Conservation (phyloP, 2,888 invertebrate genomes). For the Phyllotreta striolata region DNA sequence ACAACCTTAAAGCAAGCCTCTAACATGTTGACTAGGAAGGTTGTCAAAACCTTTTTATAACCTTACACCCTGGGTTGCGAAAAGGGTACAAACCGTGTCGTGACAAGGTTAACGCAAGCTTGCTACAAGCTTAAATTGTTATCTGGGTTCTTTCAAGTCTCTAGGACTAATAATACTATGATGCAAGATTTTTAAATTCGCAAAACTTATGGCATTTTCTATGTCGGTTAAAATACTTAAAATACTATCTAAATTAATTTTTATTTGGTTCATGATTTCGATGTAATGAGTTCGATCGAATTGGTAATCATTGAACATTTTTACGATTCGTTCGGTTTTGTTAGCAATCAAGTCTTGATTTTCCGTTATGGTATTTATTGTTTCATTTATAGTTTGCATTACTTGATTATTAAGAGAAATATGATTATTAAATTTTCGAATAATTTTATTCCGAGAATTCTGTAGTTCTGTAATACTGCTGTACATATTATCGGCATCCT, state of each 20-base stretch:
- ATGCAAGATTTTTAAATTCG: not conserved
- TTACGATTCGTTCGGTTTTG: not conserved
- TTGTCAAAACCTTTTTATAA: too few relatives aligned
- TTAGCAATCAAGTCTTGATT: not conserved
- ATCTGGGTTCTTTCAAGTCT: constrained; percentile 3
- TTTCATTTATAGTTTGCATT: not conserved
- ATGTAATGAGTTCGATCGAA: not conserved
- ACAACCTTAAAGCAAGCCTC: too few relatives aligned
- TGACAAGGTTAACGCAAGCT: too few relatives aligned
- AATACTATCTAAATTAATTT: not conserved
- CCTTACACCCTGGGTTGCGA: too few relatives aligned
- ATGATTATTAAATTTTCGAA: too few relatives aligned
- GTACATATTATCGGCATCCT: too few relatives aligned
- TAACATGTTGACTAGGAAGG: too few relatives aligned
- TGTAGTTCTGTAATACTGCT: too few relatives aligned
- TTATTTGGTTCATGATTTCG: constrained; percentile 2
- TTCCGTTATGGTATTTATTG: not conserved
- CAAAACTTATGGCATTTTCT: constrained; percentile 7
- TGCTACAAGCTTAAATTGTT: too few relatives aligned
- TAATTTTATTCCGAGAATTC: too few relatives aligned
- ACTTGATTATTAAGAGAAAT: not conserved
- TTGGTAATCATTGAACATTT: not conserved
- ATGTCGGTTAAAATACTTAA: constrained; percentile 5
- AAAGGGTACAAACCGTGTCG: too few relatives aligned
- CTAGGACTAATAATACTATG: not conserved